These are phyloP conservation scores for Xylota segnis DNA, from an alignment of 2,888 invertebrate species.

Conservation along the genomic window DNA sequence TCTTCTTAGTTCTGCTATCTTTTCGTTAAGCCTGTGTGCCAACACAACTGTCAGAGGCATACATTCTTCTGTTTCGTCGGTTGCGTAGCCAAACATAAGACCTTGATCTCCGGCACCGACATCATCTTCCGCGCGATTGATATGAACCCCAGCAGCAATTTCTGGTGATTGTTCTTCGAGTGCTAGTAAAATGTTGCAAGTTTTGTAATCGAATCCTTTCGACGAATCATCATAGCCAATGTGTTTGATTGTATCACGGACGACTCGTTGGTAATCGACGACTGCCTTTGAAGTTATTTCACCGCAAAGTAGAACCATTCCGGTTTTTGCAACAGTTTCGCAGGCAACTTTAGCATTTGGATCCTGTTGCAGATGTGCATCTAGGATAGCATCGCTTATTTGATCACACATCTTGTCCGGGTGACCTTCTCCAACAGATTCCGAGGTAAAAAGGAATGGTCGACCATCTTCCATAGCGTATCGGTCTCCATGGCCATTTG, in stretches of 20 bases:
- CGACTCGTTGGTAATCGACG: constrained; percentile 98
- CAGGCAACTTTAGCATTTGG: constrained; percentile 99
- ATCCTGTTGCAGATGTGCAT: constrained; percentile 97
- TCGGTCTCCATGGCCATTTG: constrained; percentile 83
- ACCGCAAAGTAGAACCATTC: constrained; percentile 98
- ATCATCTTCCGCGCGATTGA: constrained; percentile 93
- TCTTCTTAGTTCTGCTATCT: constrained; percentile 94
- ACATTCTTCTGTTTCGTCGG: constrained; percentile 98
- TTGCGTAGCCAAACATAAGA: constrained; percentile 99
- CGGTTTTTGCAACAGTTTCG: constrained; percentile 99
- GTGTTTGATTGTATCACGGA: constrained; percentile 97
- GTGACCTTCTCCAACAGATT: constrained; percentile 99
- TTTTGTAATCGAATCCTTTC: constrained; percentile 99
- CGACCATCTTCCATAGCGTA: constrained; percentile 94
- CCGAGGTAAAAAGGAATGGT: constrained; percentile 97
- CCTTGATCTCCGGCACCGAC: constrained; percentile 99
- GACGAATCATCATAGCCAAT: constrained; percentile 97
- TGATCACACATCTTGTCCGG: constrained; percentile 99
- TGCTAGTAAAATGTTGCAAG: constrained; percentile 99
- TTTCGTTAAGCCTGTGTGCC: constrained; percentile 95
- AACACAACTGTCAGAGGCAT: constrained; percentile 98
- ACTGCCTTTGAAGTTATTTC: constrained; percentile 99
- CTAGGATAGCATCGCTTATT: constrained; percentile 97
- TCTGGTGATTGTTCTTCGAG: constrained; percentile 98
- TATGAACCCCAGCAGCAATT: constrained; percentile 97